A percentile compares a stretch with the other conserved stretches of the same genome.
Conservation (phyloP, 2,888 invertebrate genomes). For the Melanotus villosus region DNA sequence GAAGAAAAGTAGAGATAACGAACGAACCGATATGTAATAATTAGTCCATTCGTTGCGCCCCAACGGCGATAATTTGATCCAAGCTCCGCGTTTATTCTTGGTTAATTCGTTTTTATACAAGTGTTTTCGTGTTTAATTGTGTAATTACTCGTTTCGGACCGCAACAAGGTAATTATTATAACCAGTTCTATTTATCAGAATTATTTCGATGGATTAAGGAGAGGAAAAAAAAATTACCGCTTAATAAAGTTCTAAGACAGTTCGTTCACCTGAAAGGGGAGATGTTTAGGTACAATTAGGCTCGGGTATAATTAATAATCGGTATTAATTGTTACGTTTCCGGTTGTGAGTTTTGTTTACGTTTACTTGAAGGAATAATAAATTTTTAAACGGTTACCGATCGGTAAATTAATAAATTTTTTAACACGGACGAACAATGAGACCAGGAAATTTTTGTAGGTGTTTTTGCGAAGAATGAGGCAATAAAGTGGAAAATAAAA, state of each 20-base stretch:
- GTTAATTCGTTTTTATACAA: slow-evolving; percentile 34
- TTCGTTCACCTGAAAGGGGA: slow-evolving; percentile 10
- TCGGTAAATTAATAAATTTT: no score
- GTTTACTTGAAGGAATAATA: no score
- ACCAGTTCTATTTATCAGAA: slow-evolving; percentile 34
- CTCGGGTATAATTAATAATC: background rate
- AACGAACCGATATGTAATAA: slow-evolving; percentile 36
- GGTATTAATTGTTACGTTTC: slow-evolving; percentile 4
- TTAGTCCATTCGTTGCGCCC: slow-evolving; percentile 36
- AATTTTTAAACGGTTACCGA: no score
- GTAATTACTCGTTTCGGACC: slow-evolving; percentile 46
- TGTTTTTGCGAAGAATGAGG: no score
- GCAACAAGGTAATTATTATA: slow-evolving; percentile 33
- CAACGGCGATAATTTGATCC: slow-evolving; percentile 40
- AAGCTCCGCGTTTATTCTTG: slow-evolving; percentile 18
- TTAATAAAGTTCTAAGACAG: slow-evolving; percentile 15
- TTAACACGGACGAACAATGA: no score
- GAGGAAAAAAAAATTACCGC: slow-evolving; percentile 3
- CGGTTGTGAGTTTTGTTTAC: background rate
- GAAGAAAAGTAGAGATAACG: slow-evolving; percentile 28
- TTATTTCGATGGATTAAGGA: slow-evolving; percentile 25
- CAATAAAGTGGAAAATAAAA: no score
- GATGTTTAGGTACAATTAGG: slow-evolving; percentile 12
- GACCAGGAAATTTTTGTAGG: no score
- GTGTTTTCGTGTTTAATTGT: slow-evolving; percentile 43